Conservation (phyloP, 1,140 invertebrate genomes). For the Orussus abietinus region DNA sequence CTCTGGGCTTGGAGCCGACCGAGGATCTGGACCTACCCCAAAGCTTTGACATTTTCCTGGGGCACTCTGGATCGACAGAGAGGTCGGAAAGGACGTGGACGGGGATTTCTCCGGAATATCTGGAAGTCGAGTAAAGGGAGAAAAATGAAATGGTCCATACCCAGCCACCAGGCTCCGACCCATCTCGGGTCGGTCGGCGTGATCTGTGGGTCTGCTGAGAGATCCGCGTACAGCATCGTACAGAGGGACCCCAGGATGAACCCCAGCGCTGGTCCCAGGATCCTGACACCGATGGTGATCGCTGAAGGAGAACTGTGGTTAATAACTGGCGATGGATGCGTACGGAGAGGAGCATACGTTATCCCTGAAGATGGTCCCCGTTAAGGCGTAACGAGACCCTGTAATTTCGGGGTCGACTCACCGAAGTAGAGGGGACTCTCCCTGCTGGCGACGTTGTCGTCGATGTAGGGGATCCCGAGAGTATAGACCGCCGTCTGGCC, state of each 20-base stretch:
- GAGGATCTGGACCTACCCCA: too few species aligned
- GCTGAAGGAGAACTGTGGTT: too few species aligned
- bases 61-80: too few species aligned
- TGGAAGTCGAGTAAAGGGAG: too few species aligned
- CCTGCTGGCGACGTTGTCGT: conserved; percentile 87
- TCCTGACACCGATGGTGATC: conserved; percentile 87
- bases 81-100: too few species aligned
- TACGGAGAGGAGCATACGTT: too few species aligned
- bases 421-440: conserved; percentile 92
- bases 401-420: conserved; percentile 48
- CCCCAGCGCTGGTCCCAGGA: conserved; percentile 84
- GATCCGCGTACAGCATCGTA: conserved; percentile 81
- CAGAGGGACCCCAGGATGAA: conserved; percentile 89
- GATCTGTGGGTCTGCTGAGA: conserved; percentile 69
- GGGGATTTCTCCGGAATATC: too few species aligned
- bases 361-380: too few species aligned
- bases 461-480: conserved; percentile 90
- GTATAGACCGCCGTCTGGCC: conserved; percentile 91
- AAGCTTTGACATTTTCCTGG: too few species aligned
- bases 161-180: conserved; percentile 91
- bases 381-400: conserved; percentile 9
- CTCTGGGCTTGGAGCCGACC: too few species aligned
- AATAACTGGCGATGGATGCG: too few species aligned
- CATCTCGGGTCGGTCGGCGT: conserved; percentile 81
- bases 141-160: too few species aligned